phyloP scores from a whole-genome alignment of 2,797 vertebrate genomes.

The Anabas testudineus region DNA sequence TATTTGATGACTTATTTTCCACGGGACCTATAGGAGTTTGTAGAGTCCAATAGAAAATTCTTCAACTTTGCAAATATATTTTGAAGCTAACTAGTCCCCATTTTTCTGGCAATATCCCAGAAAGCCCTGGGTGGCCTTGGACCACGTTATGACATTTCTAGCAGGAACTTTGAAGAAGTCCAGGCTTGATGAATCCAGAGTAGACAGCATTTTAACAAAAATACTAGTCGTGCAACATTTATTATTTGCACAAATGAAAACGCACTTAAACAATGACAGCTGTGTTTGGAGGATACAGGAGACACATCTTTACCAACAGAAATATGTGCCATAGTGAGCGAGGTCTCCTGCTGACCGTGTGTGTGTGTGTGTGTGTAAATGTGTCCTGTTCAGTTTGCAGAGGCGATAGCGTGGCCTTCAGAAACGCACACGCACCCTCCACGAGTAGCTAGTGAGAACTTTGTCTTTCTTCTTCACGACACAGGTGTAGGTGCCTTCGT shows the following conservation, averaged over 20 bases:
- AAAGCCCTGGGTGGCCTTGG: conserved; percentile 27
- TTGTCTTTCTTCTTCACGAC: conserved; percentile 91
- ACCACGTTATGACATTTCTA: conserved; percentile 1
- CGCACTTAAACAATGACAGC: conserved; percentile 59
- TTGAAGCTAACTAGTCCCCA: conserved; percentile 21
- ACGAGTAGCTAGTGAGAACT: conserved; percentile 94
- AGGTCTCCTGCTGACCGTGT: conserved; percentile 60
- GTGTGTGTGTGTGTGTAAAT: conserved; percentile 5
- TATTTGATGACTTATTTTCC: conserved; percentile 14
- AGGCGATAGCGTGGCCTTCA: conserved; percentile 59
- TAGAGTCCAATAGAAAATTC: not conserved
- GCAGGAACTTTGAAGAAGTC: conserved; percentile 28
- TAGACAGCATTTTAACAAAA: conserved; percentile 37
- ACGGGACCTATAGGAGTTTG: not conserved
- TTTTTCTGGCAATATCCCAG: conserved; percentile 9
- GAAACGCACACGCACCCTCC: conserved; percentile 91
- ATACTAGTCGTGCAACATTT: conserved; percentile 59
- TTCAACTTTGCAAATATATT: conserved; percentile 16
- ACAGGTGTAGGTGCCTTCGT: conserved; percentile 96
- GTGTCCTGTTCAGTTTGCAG: conserved; percentile 50
- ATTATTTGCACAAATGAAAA: conserved; percentile 72
- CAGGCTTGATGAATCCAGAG: conserved; percentile 12
- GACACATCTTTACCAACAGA: conserved; percentile 35
- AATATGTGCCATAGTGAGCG: conserved; percentile 79
- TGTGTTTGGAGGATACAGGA: conserved; percentile 42